Evolutionary conservation across 2,113 vertebrate genomes (phyloP), one percentile per base, ranked within the genome.

Genomic region (Tetrax tetrax): DNA sequence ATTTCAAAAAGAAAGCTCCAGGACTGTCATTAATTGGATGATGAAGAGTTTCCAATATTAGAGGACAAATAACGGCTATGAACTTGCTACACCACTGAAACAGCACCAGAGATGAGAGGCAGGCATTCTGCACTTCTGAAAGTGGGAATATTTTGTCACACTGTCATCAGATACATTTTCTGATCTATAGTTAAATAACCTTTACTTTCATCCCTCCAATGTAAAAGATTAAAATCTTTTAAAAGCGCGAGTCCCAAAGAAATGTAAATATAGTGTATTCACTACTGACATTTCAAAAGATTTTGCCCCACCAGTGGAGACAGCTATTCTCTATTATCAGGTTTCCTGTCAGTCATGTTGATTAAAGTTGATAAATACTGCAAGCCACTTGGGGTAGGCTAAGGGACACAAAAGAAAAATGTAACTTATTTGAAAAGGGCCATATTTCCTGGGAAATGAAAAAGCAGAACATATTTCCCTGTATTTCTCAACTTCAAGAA

Each of bases 211-310:
- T 97, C 88, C 78, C 80, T 95, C 93, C 82, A 89, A 89, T 89
- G 94, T 96, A 94, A 95, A 89, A 97, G 96, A 97, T 96, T 82
- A 97, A 98, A 97, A 98, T 97, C 96, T 97, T 96, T 96, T 96
- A 93, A 97, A 97, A 98, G 82, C 27, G 0, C 35, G 60, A 93
- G 84, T 97, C 95, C 96, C 95, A 97, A 97, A 97, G 97, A 98
- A 98, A 98, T 98, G 97, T 98, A 98, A 98, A 98, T 97, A 96
- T 16, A 92, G 76, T 79, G 95, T 90, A 97, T 97, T 97, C 95
- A 95, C 90, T 56, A n/a, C 80, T 98, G 98, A 97, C 96, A 98
- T 98, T 98, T 98, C 96, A 96, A 97, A 98, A 97, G 97, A 96
- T 87, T 93, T 82, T 91, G 74, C 71, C 97, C 97, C 95, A 98